Evolutionary conservation across 1,140 invertebrate genomes (phyloP), one percentile per base, ranked within the genome.

Genomic region (Diprion similis): DNA sequence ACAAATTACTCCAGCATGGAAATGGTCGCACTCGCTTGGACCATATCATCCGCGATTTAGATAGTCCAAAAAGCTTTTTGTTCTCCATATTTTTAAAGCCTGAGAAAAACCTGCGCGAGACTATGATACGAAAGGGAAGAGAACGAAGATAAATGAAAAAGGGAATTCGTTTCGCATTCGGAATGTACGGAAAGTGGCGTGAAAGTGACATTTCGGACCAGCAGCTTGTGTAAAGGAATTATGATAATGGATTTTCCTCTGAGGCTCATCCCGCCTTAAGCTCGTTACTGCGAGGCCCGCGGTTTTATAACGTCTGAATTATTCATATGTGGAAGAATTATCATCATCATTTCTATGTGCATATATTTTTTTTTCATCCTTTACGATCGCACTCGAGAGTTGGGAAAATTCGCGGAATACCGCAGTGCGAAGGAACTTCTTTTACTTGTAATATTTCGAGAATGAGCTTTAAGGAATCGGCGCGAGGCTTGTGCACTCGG

Each of bases 201-300:
- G 24, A 37, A 59, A 59, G 51, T 59, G 51, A 59, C 51, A 59
- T 59, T 59, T 59, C n/a, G 51, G 51, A 59, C 51, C 51, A 59
- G 24, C 24, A 37, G 51, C 51, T 59, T 59, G 51, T 59, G n/a
- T 37, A 37, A 1, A 1, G 24, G 6, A 37, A 37, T 37, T 37
- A 37, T 59, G 51, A 59, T 59, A 59, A 59, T 59, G 51, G 51
- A 59, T 59, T 59, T 59, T 59, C 51, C 51, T 15, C 51, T 15
- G 51, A 59, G 51, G 51, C 51, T 59, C 51, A 59, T 59, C 3
- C 51, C 51, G 51, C 51, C 51, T 59, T 59, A 15, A 17, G 51
- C 11, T 59, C 51, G 51, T 59, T 59, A 59, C 51, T 13, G n/a
- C 51, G 11, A 17, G n/a, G n/a, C 51, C 51, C 11, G 9, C 51